phyloP scores from a whole-genome alignment of 1,140 invertebrate species.

The Micrasema minimum region DNA sequence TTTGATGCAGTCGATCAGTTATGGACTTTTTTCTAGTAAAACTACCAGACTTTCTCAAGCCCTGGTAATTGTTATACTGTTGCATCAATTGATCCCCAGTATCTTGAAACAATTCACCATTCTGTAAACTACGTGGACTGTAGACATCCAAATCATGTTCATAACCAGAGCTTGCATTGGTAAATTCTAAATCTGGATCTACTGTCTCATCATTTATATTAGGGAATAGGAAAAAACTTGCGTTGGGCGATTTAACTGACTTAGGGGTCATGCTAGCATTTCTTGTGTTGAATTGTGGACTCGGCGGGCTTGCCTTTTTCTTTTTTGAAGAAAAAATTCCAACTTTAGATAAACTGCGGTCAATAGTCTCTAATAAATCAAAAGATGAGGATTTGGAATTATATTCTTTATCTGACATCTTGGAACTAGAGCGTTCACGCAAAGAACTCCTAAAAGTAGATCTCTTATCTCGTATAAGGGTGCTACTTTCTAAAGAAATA shows the following conservation, averaged over 20 bases:
- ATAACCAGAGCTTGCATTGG: not conserved
- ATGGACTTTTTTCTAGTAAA: conserved; percentile 33
- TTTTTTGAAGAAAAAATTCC: conserved; percentile 29
- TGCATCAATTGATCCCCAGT: conserved; percentile 1
- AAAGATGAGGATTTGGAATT: conserved; percentile 36
- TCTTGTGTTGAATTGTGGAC: conserved; percentile 44
- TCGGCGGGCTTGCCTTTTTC: conserved; percentile 5
- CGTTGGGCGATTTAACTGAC: conserved; percentile 41
- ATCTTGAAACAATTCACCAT: conserved; percentile 22
- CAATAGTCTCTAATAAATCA: conserved; percentile 44
- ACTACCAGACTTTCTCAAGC: conserved; percentile 40
- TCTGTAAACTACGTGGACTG: conserved; percentile 41
- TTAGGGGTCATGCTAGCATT: conserved; percentile 47
- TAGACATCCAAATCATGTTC: conserved; percentile 24
- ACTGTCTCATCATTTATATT: conserved; percentile 29
- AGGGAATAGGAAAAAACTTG: conserved; percentile 39
- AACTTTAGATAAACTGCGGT: conserved; percentile 40
- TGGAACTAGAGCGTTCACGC: not conserved
- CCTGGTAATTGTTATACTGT: conserved; percentile 23
- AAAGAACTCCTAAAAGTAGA: not conserved
- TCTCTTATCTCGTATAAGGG: too few relatives aligned
- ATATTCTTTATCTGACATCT: not conserved
- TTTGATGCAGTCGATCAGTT: not conserved
- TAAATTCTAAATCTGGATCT: conserved; percentile 7
- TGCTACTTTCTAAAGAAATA: not conserved